Evolutionary conservation across 2,797 vertebrate genomes (phyloP), one percentile per base, ranked within the genome.

Genomic region (Oophaga sylvatica): DNA sequence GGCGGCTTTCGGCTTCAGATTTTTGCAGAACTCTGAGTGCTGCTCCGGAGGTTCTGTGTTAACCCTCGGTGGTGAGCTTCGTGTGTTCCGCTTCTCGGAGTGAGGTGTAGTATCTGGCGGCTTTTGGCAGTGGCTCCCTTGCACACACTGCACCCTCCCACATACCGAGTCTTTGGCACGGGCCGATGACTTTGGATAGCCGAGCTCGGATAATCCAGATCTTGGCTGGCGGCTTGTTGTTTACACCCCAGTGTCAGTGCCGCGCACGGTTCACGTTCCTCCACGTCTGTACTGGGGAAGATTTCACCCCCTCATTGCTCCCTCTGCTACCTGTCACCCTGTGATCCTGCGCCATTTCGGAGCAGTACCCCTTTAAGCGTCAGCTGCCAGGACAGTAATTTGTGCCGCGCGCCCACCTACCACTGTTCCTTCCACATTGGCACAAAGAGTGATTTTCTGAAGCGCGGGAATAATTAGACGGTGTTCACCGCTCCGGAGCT

Each of bases 391-490:
- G 82, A 56, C 26, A 59, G 0, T 4, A n/a, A 86, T 86, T 81
- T 87, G 71, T 86, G 19, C 26, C 81, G 22, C 60, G 71, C 22
- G 68, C 77, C 20, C 19, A 7, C 78, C 80, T 86, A n/a, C 67
- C 15, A 2, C 60, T 77, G 85, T 86, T 85, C 62, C 83, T 45
- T n/a, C 63, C 79, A 3, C 70, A 45, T 73, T 85, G 89, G 88
- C 26, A 56, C 87, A 83, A 83, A 63, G 79, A 70, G 85, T 82
- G 85, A 17, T 41, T 80, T 65, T 68, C 35, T 82, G 57, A 2
- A 77, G 78, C 79, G 83, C 48, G 48, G 8, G 65, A 88, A n/a
- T 80, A 87, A 87, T 88, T 79, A 53, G 22, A 1, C 67, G 31
- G 59, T 77, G 82, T 63, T 35, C 35, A 68, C 86, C 41, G 7